Evolutionary conservation across 1,140 invertebrate genomes (phyloP).

Genomic region (Berghia stephanieae): DNA sequence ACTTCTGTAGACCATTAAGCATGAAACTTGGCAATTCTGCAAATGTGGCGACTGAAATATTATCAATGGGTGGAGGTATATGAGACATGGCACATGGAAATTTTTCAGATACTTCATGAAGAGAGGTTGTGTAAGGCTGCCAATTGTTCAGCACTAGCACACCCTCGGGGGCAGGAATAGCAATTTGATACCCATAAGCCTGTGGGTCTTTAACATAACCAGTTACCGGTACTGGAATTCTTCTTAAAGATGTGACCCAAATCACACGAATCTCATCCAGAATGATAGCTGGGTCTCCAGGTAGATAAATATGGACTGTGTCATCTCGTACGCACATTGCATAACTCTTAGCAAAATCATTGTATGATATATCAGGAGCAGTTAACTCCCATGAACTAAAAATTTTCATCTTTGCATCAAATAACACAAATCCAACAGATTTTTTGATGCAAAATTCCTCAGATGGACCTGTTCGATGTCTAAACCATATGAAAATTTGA

Average conservation of each 20-base stretch:
- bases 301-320: conserved; percentile 57
- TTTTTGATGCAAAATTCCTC: conserved; percentile 65
- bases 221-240: conserved; percentile 41
- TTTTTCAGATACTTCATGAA: conserved; percentile 56
- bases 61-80: conserved; percentile 61
- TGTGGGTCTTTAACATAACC: conserved; percentile 37
- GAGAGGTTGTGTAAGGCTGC: conserved; percentile 57
- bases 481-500: conserved; percentile 60
- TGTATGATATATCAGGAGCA: conserved; percentile 59
- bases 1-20: conserved; percentile 43
- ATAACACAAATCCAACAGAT: conserved; percentile 62
- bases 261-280: conserved; percentile 59
- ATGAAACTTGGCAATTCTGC: conserved; percentile 46
- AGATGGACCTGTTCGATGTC: conserved; percentile 61
- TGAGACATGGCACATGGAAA: conserved; percentile 52
- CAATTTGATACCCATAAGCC: conserved; percentile 55
- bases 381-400: conserved; percentile 57
- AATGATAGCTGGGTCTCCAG: conserved; percentile 58
- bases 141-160: conserved; percentile 61
- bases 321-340: conserved; percentile 57
- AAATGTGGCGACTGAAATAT: conserved; percentile 56
- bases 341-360: conserved; percentile 58
- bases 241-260: conserved; percentile 56
- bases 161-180: conserved; percentile 50
- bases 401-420: conserved; percentile 58